These are phyloP conservation scores for Parasteatoda lunata DNA, from an alignment of 2,888 invertebrate species.

Conservation along the genomic window DNA sequence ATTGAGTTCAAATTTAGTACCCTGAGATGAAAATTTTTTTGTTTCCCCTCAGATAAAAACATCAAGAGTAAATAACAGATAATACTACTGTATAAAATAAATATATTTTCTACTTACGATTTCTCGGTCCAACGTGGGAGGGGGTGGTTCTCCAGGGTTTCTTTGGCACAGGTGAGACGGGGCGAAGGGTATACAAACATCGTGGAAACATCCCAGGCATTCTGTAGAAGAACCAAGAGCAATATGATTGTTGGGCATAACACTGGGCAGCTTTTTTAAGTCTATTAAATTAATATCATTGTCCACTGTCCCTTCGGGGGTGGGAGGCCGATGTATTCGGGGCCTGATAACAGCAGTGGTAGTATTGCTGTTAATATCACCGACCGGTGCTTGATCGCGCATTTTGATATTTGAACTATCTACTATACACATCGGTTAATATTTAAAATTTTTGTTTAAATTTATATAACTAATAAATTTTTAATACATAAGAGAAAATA, in stretches of 20 bases:
- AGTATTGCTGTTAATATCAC: neutral
- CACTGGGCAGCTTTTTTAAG: neutral
- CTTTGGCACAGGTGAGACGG: conserved; percentile 66
- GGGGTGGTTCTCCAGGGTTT: conserved; percentile 73
- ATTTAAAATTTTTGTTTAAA: neutral
- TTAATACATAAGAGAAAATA: neutral
- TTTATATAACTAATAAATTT: neutral
- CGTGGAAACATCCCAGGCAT: conserved; percentile 81
- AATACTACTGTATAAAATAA: neutral
- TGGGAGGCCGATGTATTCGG: conserved; percentile 23
- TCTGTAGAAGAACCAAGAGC: conserved; percentile 76
- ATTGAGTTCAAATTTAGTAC: no score
- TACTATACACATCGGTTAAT: conserved; percentile 58
- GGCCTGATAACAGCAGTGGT: conserved; percentile 53
- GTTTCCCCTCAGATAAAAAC: no score
- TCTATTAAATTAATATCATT: neutral
- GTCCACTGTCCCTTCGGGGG: neutral
- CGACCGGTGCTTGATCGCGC: conserved; percentile 43
- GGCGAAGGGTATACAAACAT: conserved; percentile 76
- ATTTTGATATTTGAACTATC: conserved; percentile 45
- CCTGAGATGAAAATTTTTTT: no score
- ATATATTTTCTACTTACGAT: conserved; percentile 70
- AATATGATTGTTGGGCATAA: conserved; percentile 3
- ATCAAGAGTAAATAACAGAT: no score
- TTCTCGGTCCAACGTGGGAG: conserved; percentile 72